Conservation (phyloP, 2,113 vertebrate genomes). For the Abramis brama region DNA sequence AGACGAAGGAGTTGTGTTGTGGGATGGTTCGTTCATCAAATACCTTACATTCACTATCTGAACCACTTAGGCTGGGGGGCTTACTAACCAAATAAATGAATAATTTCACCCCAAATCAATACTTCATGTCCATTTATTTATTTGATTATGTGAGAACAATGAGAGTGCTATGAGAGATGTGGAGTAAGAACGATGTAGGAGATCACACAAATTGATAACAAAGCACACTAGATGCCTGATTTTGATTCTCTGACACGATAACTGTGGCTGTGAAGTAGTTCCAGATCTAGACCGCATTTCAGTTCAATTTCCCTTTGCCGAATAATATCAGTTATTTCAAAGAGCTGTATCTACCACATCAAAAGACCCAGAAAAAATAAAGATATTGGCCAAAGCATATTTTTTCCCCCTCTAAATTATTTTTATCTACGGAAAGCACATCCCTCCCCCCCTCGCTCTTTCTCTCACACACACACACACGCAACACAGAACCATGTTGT, state of each 20-base stretch:
- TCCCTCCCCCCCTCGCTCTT: not conserved
- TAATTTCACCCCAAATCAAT: not conserved
- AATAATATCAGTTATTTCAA: not conserved
- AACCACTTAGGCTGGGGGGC: not conserved
- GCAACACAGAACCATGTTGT: not conserved
- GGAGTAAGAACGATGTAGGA: not conserved
- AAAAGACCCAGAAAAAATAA: not conserved
- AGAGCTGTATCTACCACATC: not conserved
- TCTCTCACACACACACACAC: not conserved
- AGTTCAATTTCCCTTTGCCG: not conserved
- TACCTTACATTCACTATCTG: too few relatives aligned
- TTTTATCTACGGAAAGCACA: not conserved
- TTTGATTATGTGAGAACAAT: not conserved
- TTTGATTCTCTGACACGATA: not conserved
- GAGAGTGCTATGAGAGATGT: not conserved
- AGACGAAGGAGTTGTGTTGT: too few relatives aligned
- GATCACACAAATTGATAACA: not conserved
- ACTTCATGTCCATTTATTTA: not conserved
- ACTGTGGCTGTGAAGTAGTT: not conserved
- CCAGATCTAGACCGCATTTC: not conserved
- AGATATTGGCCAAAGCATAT: not conserved
- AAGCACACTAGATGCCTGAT: not conserved
- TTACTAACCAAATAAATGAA: not conserved
- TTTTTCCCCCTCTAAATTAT: not conserved
- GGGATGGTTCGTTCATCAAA: too few relatives aligned